phyloP scores from a whole-genome alignment of 2,113 vertebrate genomes.

The Oreochromis spilurus region DNA sequence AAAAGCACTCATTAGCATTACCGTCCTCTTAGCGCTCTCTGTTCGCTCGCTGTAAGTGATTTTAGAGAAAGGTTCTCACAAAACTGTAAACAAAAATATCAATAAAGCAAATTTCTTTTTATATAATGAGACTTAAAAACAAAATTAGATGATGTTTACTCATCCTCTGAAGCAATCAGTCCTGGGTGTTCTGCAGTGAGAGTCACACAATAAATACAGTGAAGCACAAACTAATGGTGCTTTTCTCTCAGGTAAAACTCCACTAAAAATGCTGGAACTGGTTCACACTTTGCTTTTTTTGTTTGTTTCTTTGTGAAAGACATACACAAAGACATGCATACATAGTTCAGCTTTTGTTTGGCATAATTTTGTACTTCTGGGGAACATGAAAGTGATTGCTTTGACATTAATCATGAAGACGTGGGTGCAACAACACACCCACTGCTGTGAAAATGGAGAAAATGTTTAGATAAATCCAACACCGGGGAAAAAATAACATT shows the following conservation, averaged over 20 bases:
- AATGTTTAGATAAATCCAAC: background rate
- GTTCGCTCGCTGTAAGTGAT: background rate
- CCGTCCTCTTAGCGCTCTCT: background rate
- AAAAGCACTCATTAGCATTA: background rate
- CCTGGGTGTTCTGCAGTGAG: background rate
- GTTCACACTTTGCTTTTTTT: background rate
- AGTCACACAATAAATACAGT: background rate
- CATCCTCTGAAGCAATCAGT: too few relatives aligned
- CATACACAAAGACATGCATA: background rate
- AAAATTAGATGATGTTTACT: background rate
- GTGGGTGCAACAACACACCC: background rate
- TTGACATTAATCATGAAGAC: background rate
- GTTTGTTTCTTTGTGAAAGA: background rate
- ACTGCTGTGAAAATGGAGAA: background rate
- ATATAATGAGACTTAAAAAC: background rate
- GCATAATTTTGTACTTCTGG: background rate
- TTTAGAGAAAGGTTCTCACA: background rate
- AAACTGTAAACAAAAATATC: background rate
- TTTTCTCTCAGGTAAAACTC: background rate
- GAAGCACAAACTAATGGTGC: background rate
- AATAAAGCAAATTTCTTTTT: background rate
- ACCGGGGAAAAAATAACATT: background rate
- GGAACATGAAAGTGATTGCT: background rate
- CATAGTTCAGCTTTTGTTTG: background rate
- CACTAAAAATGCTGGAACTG: background rate